Evolutionary conservation across 2,797 vertebrate genomes (phyloP).

Genomic region (Pseudochromis fuscus): DNA sequence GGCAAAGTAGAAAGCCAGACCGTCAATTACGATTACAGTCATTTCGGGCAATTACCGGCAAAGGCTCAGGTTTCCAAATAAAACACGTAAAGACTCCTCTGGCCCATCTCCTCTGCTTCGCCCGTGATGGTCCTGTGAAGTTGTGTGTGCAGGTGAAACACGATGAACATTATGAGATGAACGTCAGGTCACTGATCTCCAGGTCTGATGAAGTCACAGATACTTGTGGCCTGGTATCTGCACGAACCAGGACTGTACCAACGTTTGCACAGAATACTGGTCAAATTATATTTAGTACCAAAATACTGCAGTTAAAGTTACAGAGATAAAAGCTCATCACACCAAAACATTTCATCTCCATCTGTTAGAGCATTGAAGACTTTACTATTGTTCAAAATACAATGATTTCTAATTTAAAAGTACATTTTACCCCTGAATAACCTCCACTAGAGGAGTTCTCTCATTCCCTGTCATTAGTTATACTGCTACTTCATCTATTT

Average conservation of each 20-base stretch:
- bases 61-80: slow-evolving; percentile 78
- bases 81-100: slow-evolving; percentile 76
- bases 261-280: slow-evolving; percentile 7
- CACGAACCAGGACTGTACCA: background rate
- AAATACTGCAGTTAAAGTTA: slow-evolving; percentile 32
- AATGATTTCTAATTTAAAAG: background rate
- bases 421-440: background rate
- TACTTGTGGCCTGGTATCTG: slow-evolving; percentile 34
- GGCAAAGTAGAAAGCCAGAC: slow-evolving; percentile 84
- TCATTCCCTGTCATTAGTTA: background rate
- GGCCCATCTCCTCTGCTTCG: slow-evolving; percentile 66
- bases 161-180: slow-evolving; percentile 55
- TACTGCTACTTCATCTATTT: too few relatives aligned
- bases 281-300: slow-evolving; percentile 16
- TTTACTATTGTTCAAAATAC: too few relatives aligned
- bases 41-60: slow-evolving; percentile 83
- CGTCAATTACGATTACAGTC: slow-evolving; percentile 83
- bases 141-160: slow-evolving; percentile 64
- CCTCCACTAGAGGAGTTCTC: background rate
- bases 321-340: background rate
- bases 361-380: slow-evolving; percentile 19
- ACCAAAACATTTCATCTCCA: slow-evolving; percentile 10
- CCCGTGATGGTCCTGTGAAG: slow-evolving; percentile 74
- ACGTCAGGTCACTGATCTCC: slow-evolving; percentile 32
- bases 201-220: slow-evolving; percentile 45